phyloP scores from a whole-genome alignment of 1,140 invertebrate species.

The Neodiprion fabricii region DNA sequence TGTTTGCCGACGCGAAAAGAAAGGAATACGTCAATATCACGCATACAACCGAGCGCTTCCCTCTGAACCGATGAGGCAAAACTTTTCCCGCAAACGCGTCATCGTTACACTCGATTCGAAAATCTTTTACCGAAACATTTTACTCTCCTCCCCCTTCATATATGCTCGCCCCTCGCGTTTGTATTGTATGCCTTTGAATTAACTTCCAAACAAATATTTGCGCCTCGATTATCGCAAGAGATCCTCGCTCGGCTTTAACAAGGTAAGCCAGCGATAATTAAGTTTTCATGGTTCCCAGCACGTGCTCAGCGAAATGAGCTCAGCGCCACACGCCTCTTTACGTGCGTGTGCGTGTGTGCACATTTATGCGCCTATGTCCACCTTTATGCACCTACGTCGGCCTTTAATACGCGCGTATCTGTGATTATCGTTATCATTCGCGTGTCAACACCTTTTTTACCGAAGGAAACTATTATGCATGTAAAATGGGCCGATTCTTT shows the following conservation, averaged over 20 bases:
- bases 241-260: neutral
- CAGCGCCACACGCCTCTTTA: neutral
- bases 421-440: no score
- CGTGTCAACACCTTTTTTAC: no score
- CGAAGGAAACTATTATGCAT: no score
- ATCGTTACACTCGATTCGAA: neutral
- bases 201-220: slow-evolving; percentile 3
- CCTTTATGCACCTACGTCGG: neutral
- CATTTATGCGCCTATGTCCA: neutral
- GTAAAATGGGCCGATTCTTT: no score
- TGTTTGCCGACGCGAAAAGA: neutral
- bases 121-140: neutral
- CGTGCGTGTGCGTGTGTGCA: neutral
- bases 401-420: neutral
- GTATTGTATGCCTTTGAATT: neutral
- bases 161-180: neutral
- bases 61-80: neutral
- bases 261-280: neutral
- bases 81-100: neutral
- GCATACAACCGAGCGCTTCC: neutral
- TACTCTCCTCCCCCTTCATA: neutral
- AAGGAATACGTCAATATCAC: neutral
- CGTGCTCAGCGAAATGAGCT: neutral
- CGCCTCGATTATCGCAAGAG: neutral
- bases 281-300: slow-evolving; percentile 4